Conservation (phyloP, 2,888 invertebrate genomes). For the Rhimphoctona megacephalus region DNA sequence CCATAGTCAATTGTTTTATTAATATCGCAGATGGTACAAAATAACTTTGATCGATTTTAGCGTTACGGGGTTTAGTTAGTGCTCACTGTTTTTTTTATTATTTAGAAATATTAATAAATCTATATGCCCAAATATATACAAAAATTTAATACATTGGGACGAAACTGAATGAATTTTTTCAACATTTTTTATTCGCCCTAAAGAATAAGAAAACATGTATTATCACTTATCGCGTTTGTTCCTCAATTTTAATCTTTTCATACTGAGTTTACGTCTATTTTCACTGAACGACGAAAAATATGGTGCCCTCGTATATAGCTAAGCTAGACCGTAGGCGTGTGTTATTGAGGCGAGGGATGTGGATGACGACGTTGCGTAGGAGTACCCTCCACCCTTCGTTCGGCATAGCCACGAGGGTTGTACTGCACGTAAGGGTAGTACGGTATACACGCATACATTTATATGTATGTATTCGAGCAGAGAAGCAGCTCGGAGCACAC, state of each 20-base stretch:
- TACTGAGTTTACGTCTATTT: slow-evolving; percentile 13
- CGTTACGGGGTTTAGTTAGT: too few relatives aligned
- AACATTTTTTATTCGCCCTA: background rate
- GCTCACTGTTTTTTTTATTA: background rate
- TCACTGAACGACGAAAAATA: slow-evolving; percentile 33
- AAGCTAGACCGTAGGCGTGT: slow-evolving; percentile 64
- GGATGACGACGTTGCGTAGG: slow-evolving; percentile 82
- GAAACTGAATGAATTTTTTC: background rate
- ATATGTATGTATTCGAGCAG: slow-evolving; percentile 21
- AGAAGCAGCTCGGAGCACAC: slow-evolving; percentile 77
- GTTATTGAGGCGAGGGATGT: slow-evolving; percentile 74
- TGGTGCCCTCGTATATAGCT: slow-evolving; percentile 18
- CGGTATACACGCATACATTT: slow-evolving; percentile 1
- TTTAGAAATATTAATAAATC: background rate
- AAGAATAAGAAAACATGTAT: background rate
- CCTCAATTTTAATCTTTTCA: background rate
- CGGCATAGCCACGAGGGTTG: slow-evolving; percentile 75
- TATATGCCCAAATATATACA: background rate
- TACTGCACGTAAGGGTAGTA: slow-evolving; percentile 66
- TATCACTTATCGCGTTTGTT: background rate
- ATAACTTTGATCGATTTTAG: background rate
- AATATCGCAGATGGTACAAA: background rate
- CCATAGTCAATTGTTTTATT: background rate
- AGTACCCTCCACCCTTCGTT: slow-evolving; percentile 78
- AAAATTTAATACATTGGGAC: background rate